A percentile compares a stretch with the other conserved stretches of the same genome.
These are phyloP conservation scores for Epinephelus lanceolatus DNA, from an alignment of 2,113 vertebrate genomes.

Conservation along the genomic window DNA sequence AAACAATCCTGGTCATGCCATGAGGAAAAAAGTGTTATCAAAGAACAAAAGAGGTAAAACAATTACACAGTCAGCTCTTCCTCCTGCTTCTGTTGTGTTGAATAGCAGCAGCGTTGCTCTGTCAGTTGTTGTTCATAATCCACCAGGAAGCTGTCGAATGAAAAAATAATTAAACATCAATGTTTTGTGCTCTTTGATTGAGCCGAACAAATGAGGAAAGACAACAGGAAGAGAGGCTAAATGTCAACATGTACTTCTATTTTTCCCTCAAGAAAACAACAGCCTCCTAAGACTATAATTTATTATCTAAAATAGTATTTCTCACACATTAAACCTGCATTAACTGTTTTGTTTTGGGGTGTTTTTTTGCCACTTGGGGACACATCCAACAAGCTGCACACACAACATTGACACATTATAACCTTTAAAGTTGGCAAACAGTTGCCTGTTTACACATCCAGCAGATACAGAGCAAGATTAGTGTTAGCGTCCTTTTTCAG, in stretches of 20 bases:
- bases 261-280: not conserved
- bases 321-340: not conserved
- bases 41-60: conserved; percentile 43
- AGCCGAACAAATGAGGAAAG: not conserved
- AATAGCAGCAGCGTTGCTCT: conserved; percentile 17
- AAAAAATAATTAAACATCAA: conserved; percentile 34
- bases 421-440: not conserved
- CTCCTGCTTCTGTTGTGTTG: conserved; percentile 30
- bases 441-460: not conserved
- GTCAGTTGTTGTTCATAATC: conserved; percentile 85
- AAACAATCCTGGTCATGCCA: conserved; percentile 62
- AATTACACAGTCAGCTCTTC: conserved; percentile 30
- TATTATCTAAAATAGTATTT: not conserved
- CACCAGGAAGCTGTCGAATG: conserved; percentile 79
- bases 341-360: not conserved
- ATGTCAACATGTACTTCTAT: not conserved
- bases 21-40: conserved; percentile 46
- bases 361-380: not conserved
- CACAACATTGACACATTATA: not conserved
- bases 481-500: not conserved
- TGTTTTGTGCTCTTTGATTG: conserved; percentile 6
- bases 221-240: not conserved
- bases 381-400: not conserved
- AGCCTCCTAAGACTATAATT: not conserved
- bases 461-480: not conserved